Evolutionary conservation across 64 coral and sea anemone species (phyloP).

Genomic region (Orbicella faveolata): DNA sequence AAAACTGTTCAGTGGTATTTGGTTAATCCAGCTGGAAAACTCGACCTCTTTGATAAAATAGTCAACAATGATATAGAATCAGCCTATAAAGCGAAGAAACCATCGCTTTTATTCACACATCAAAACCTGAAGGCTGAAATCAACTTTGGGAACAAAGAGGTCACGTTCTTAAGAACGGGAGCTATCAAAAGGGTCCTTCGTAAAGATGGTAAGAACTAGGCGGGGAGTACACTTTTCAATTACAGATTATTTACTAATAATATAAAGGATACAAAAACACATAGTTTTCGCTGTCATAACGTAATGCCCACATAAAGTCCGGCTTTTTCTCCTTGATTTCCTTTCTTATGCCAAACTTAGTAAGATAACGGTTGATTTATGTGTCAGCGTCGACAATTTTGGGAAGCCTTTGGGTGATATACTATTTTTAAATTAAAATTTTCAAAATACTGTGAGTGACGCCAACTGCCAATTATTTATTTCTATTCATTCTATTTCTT

Average conservation of each 20-base stretch:
- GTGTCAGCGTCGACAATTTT: too few species aligned
- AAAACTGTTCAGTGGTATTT: slow-evolving; percentile 23
- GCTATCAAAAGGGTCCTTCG: slow-evolving; percentile 2
- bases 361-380: too few species aligned
- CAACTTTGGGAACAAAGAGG: slow-evolving; percentile 4
- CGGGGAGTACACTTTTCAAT: not conserved
- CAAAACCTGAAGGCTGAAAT: slow-evolving; percentile 25
- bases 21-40: not conserved
- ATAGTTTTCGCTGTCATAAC: not conserved
- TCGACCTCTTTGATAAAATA: slow-evolving; percentile 18
- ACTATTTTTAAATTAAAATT: too few species aligned
- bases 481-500: too few species aligned
- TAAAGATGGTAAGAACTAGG: slow-evolving; percentile 26
- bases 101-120: slow-evolving; percentile 20
- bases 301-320: too few species aligned
- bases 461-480: too few species aligned
- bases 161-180: slow-evolving; percentile 29
- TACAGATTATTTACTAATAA: not conserved
- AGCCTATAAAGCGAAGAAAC: slow-evolving; percentile 1
- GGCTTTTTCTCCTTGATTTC: too few species aligned
- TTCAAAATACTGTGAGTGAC: too few species aligned
- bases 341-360: too few species aligned
- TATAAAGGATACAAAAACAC: not conserved
- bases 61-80: slow-evolving; percentile 34
- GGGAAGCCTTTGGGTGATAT: too few species aligned